These are phyloP conservation scores for Todiramphus chloris DNA, from an alignment of 2,113 vertebrate species.

Conservation along the genomic window DNA sequence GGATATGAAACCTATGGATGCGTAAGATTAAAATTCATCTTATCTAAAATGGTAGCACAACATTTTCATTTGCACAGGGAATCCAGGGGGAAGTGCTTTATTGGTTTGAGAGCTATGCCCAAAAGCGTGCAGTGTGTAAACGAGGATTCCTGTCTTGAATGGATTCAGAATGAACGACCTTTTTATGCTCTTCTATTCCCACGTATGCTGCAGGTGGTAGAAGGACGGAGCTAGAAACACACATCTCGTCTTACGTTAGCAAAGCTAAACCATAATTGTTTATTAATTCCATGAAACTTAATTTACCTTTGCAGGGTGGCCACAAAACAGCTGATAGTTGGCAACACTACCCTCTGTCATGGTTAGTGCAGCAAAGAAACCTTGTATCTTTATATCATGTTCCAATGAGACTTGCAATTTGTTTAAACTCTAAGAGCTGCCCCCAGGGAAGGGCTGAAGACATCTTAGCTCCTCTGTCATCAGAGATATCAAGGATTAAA, in stretches of 20 bases:
- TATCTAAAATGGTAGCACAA: background rate
- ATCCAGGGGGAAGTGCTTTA: background rate
- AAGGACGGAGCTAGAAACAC: background rate
- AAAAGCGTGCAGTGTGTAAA: background rate
- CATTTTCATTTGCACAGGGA: background rate
- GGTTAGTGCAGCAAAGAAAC: background rate
- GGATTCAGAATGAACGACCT: background rate
- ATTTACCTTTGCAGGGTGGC: background rate
- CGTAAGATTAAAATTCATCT: background rate
- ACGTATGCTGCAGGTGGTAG: background rate
- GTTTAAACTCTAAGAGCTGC: slow-evolving; percentile 38
- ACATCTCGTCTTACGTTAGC: background rate
- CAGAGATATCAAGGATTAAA: slow-evolving; percentile 39
- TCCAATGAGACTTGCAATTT: slow-evolving; percentile 38
- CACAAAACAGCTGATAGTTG: background rate
- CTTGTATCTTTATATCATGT: background rate
- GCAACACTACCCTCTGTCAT: background rate
- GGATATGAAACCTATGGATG: background rate
- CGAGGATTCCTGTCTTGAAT: background rate
- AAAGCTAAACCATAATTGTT: background rate
- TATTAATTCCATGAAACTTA: background rate
- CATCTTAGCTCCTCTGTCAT: slow-evolving; percentile 51
- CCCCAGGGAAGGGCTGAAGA: slow-evolving; percentile 48
- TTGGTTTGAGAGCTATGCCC: background rate
- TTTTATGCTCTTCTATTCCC: background rate